Evolutionary conservation across 1,140 invertebrate genomes (phyloP).

Genomic region (Atta texana): DNA sequence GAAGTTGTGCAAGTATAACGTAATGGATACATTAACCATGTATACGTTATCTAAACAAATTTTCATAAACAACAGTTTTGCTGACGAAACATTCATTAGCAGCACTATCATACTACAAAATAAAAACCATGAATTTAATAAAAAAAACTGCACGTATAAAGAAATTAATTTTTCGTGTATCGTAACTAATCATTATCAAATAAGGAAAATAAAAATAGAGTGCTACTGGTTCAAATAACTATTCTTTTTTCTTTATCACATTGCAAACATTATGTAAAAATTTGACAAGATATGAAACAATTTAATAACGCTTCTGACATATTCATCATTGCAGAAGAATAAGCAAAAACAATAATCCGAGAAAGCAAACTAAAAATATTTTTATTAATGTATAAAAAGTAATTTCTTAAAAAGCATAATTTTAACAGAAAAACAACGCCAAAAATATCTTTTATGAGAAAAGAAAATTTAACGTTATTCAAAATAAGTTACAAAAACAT

Average conservation of each 20-base stretch:
- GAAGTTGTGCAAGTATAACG: background rate
- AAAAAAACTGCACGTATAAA: conserved; percentile 24
- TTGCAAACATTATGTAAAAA: background rate
- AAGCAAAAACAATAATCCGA: no score
- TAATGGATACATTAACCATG: conserved; percentile 20
- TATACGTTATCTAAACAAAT: background rate
- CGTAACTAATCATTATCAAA: background rate
- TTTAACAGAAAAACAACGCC: background rate
- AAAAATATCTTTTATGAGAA: conserved; percentile 15
- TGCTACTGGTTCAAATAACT: background rate
- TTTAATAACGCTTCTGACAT: background rate
- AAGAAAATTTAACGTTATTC: background rate
- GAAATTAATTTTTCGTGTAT: conserved; percentile 53
- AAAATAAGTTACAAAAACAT: conserved; percentile 3
- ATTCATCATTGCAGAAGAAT: background rate
- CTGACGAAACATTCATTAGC: conserved; percentile 59
- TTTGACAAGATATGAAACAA: conserved; percentile 12
- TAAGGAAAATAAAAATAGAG: background rate
- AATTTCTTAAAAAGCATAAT: conserved; percentile 18
- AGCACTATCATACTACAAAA: background rate
- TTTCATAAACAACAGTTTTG: background rate
- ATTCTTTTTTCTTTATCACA: background rate
- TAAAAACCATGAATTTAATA: conserved; percentile 8
- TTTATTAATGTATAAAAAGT: conserved; percentile 1
- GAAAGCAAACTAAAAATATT: background rate